Conservation (phyloP, 1,140 invertebrate genomes). For the silkworm (Bombyx mori) region DNA sequence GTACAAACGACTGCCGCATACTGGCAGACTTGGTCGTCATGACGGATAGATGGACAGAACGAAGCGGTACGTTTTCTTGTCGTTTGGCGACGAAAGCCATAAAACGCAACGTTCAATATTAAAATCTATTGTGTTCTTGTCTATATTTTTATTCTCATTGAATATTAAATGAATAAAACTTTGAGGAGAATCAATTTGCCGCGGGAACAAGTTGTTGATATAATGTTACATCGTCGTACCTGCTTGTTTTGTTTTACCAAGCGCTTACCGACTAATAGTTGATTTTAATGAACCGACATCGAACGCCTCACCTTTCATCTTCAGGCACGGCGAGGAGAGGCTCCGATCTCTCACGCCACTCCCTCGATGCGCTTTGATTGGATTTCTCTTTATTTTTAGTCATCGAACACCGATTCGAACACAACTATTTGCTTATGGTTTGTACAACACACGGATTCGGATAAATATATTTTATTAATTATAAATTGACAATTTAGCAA, state of each 20-base stretch:
- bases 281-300: constrained; percentile 45
- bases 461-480: not conserved
- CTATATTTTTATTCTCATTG: no score
- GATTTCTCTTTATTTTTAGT: constrained; percentile 59
- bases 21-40: no score
- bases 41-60: no score
- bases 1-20: no score
- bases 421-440: not conserved
- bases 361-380: constrained; percentile 42
- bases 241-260: constrained; percentile 41
- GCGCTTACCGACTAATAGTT: constrained; percentile 47
- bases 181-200: constrained; percentile 3
- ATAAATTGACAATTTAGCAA: not conserved
- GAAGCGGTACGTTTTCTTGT: no score
- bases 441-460: not conserved
- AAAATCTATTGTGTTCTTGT: no score
- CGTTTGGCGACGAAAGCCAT: no score
- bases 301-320: constrained; percentile 59
- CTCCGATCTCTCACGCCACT: constrained; percentile 51
- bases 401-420: constrained; percentile 18
- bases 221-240: constrained; percentile 21
- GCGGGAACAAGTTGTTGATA: constrained; percentile 19
- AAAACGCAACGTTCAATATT: no score
- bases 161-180: not conserved
- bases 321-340: constrained; percentile 53